These are phyloP conservation scores for Microtus oregoni DNA, from an alignment of 2,113 vertebrate genomes.

Conservation along the genomic window DNA sequence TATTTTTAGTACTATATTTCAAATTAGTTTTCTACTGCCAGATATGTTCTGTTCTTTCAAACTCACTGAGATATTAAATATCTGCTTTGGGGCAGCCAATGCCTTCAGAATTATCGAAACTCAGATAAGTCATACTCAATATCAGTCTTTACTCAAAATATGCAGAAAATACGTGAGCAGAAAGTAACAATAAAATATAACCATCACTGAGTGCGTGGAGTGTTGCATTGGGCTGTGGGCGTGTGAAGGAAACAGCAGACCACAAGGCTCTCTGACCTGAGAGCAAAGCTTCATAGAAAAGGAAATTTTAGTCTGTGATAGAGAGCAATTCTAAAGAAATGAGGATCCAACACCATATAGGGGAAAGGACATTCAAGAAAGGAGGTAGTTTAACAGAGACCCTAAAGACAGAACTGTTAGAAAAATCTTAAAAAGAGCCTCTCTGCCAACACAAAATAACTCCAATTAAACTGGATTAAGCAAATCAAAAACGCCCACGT, in stretches of 20 bases:
- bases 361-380: not conserved
- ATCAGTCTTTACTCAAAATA: not conserved
- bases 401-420: not conserved
- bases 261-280: no score
- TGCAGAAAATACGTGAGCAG: not conserved
- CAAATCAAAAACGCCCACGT: no score
- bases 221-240: accelerated
- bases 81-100: not conserved
- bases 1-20: not conserved
- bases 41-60: not conserved
- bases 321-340: not conserved
- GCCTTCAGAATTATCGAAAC: not conserved
- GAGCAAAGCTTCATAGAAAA: not conserved
- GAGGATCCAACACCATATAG: accelerated
- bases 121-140: not conserved
- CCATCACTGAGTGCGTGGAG: not conserved
- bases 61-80: not conserved
- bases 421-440: no score
- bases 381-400: not conserved
- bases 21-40: not conserved
- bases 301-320: not conserved
- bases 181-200: not conserved
- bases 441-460: no score
- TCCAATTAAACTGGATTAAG: no score
- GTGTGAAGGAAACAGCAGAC: not conserved